Evolutionary conservation across 2,113 vertebrate species (phyloP), one percentile per base, ranked within the genome.

Genomic region (Anarhynchus alexandrinus): DNA sequence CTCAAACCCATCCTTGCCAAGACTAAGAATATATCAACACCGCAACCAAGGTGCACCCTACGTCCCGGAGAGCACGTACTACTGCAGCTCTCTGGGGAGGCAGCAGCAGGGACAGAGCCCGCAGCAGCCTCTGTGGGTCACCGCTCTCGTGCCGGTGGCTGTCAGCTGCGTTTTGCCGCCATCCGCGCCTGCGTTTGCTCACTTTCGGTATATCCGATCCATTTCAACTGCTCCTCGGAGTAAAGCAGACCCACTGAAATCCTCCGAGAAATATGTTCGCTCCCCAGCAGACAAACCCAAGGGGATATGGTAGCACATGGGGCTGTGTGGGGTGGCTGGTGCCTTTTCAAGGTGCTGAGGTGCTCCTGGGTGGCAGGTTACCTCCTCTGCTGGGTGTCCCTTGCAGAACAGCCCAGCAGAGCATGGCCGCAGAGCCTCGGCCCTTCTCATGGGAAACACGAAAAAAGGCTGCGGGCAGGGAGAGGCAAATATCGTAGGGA

Each of bases 141-240:
- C 0, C 0, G 4, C 27, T 82, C 15, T 17, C 3, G 1, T 26
- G 70, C 6, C 18, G 2, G 29, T 1, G 51, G 32, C 57, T 34
- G 18, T 11, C 84, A 61, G 59, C 38, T 47, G 42, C 0, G 0
- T 11, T 74, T 65, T 74, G 18, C 36, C 79, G 84, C 36, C 51
- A 34, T 34, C 34, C 1, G 0, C 30, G 29, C n/a, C 54, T 65
- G 43, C 4, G 0, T 51, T 82, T 71, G 18, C 55, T 81, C 18
- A 5, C 55, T 81, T 93, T 21, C 5, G 15, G 26, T 64, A 47
- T 16, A 74, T 14, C 55, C 4, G 12, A 30, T 18, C 61, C 38
- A 52, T 82, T 54, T 81, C 25, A 74, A 36, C 61, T 36, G 38
- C 38, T 71, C 36, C 54, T 80, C 49, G 14, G 38, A 45, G 34